Percentiles rank a stretch among this genome's conserved stretches.
phyloP scores from a whole-genome alignment of 2,888 invertebrate genomes.

The Poecilus cupreus region DNA sequence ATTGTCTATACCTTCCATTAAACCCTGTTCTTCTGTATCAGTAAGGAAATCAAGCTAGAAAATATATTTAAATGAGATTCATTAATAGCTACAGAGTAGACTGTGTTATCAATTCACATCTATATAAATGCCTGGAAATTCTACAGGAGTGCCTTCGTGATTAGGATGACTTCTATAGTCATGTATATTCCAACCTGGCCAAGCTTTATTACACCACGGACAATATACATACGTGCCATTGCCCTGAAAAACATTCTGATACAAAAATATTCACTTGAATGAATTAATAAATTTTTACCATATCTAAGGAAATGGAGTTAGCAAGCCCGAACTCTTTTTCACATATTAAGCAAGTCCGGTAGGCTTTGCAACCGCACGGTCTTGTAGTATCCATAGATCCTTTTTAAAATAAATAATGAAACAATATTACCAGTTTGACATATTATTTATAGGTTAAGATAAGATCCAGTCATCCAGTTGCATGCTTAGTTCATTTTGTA shows the following conservation, averaged over 20 bases:
- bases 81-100: neutral
- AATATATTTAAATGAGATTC: too few species aligned
- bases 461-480: too few species aligned
- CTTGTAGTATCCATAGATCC: constrained; percentile 78
- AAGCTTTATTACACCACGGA: constrained; percentile 83
- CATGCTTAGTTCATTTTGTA: too few species aligned
- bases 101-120: constrained; percentile 67
- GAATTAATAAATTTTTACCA: constrained; percentile 66
- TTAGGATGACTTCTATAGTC: constrained; percentile 79
- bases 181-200: constrained; percentile 82
- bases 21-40: constrained; percentile 78
- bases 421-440: constrained; percentile 17
- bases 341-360: constrained; percentile 91
- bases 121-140: constrained; percentile 82
- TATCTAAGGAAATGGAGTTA: constrained; percentile 66
- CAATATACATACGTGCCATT: constrained; percentile 84
- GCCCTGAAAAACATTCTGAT: constrained; percentile 71
- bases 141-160: constrained; percentile 78
- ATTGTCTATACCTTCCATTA: constrained; percentile 83
- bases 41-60: constrained; percentile 84
- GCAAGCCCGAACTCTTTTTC: constrained; percentile 79
- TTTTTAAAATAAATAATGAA: neutral
- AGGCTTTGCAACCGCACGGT: constrained; percentile 94
- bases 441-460: constrained; percentile 28
- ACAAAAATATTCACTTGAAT: neutral